Conservation (phyloP, 2,797 vertebrate species). For the Enteromius trimaculatus region DNA sequence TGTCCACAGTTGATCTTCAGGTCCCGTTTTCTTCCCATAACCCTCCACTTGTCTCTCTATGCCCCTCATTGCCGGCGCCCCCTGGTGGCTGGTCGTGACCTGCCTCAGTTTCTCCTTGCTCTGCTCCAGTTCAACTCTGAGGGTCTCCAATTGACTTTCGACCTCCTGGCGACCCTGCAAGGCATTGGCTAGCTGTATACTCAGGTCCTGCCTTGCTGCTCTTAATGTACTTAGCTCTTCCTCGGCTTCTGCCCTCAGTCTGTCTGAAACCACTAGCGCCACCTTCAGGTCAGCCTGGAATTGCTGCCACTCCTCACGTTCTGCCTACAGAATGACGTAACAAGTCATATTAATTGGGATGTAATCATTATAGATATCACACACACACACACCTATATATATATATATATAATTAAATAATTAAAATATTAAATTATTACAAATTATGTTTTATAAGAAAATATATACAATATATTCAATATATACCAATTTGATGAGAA, state of each 20-base stretch:
- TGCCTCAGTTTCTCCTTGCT: conserved; percentile 66
- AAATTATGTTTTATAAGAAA: not conserved
- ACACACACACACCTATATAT: not conserved
- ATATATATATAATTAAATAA: not conserved
- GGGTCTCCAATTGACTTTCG: conserved; percentile 69
- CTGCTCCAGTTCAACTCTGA: conserved; percentile 72
- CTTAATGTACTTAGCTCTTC: conserved; percentile 72
- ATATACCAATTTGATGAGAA: not conserved
- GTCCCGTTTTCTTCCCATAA: conserved; percentile 71
- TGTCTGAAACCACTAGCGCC: conserved; percentile 81
- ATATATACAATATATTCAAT: not conserved
- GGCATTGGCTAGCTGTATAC: conserved; percentile 70
- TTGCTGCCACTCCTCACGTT: conserved; percentile 80
- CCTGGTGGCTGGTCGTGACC: conserved; percentile 50
- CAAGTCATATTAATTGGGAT: not conserved
- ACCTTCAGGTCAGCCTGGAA: conserved; percentile 85
- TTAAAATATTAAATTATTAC: not conserved
- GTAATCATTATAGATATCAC: not conserved
- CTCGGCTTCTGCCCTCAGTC: conserved; percentile 77
- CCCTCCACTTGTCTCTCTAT: conserved; percentile 67
- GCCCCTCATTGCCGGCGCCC: conserved; percentile 45
- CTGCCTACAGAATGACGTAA: conserved; percentile 65
- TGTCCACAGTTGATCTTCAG: conserved; percentile 60
- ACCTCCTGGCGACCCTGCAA: conserved; percentile 71
- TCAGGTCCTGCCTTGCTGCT: conserved; percentile 66